Evolutionary conservation across 2,888 invertebrate genomes (phyloP), one percentile per base, ranked within the genome.

Genomic region (Andrena trimmerana): DNA sequence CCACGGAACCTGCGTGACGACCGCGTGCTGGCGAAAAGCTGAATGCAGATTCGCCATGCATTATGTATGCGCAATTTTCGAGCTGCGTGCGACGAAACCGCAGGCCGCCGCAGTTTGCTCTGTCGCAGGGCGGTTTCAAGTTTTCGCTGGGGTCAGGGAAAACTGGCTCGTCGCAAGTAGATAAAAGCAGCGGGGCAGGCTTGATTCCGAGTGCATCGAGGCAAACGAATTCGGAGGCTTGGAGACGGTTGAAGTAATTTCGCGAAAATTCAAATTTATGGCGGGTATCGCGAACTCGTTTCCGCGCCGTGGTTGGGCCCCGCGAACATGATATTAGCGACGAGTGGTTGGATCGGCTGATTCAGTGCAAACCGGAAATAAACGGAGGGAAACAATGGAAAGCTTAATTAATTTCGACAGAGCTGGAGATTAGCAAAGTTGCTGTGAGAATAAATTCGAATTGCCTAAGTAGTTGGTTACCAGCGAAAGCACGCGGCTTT

Each of bases 51-150:
- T 66, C 27, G 16, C 29, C 16, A 66, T 80, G 66, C 60, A 80
- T 71, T 78, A 67, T 78, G 66, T 48, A 80, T 33, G 63, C 27
- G 16, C 33, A 65, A 77, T 77, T 77, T 27, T 76, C 71, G 62
- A 16, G 20, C 33, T 48, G 54, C 31, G 31, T 50, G 31, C 50
- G 50, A 31, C 3, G 24, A 57, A 57, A 63, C 63, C 36, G 54
- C 62, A 70, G 13, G 29, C 20, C n/a, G 16, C 20, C 31, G 13
- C 31, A 24, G 63, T 24, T 62, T 24, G 57, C 48, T 50, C 24
- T 63, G 13, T 31, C 36, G 16, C 31, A n/a, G 36, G 36, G 42
- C 8, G 42, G n/a, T 4, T 24, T 33, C 16, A 16, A 16, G 29
- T 50, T 60, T 78, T 27, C n/a, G 5, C 42, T 16, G 42, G 24